phyloP scores from a whole-genome alignment of 2,113 vertebrate genomes.

The Rhinopomastus cyanomelas region DNA sequence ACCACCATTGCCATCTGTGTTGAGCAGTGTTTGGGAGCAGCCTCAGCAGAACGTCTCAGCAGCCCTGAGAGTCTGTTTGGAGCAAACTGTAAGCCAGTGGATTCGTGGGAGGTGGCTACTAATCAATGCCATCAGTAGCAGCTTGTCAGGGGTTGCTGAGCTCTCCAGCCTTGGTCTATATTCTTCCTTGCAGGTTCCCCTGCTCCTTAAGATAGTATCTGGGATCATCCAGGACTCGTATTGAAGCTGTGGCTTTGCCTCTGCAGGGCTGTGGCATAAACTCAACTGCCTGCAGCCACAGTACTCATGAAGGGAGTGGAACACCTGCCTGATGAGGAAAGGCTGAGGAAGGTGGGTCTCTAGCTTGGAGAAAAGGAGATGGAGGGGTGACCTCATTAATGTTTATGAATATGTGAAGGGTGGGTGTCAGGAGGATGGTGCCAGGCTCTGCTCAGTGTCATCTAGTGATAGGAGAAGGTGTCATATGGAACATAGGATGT shows the following conservation, averaged over 20 bases:
- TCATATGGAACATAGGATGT: too few relatives aligned
- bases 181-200: background rate
- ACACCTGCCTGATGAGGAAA: too few relatives aligned
- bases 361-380: too few relatives aligned
- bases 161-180: background rate
- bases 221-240: background rate
- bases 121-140: background rate
- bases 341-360: too few relatives aligned
- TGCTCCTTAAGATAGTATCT: background rate
- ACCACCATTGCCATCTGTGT: background rate
- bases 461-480: too few relatives aligned
- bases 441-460: too few relatives aligned
- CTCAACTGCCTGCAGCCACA: too few relatives aligned
- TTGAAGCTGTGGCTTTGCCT: background rate
- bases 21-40: background rate
- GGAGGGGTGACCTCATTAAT: too few relatives aligned
- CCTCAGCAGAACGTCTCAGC: background rate
- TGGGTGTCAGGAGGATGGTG: too few relatives aligned
- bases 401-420: too few relatives aligned
- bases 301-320: too few relatives aligned
- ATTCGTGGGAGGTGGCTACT: background rate
- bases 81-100: background rate
- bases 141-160: background rate
- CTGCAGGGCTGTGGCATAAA: background rate
- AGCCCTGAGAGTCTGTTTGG: background rate